Conservation (phyloP, 2,888 invertebrate species). For the Therioaphis trifolii region DNA sequence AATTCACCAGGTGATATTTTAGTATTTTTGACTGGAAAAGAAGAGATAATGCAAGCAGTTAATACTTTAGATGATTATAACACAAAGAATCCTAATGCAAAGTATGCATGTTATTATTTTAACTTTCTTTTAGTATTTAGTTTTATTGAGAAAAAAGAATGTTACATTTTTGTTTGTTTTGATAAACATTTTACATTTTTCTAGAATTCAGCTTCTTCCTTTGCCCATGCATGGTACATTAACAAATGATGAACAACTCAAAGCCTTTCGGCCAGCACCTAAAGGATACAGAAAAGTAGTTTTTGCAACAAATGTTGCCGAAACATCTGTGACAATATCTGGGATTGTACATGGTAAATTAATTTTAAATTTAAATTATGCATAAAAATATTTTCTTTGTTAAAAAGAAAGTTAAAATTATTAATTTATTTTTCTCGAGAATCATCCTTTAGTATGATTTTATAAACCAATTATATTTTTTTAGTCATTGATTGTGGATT, state of each 20-base stretch:
- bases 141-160: too few species aligned
- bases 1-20: conserved; percentile 88
- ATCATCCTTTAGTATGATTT: not conserved
- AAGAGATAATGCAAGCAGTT: conserved; percentile 87
- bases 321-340: conserved; percentile 94
- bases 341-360: conserved; percentile 87
- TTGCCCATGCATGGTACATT: conserved; percentile 91
- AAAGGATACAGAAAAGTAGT: conserved; percentile 86
- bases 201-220: conserved; percentile 68
- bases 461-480: conserved; percentile 32
- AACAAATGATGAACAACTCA: conserved; percentile 85
- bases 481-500: conserved; percentile 93
- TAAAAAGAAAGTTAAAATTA: too few species aligned
- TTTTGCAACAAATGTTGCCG: conserved; percentile 95
- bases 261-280: conserved; percentile 82
- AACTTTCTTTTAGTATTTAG: too few species aligned
- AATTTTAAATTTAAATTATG: not conserved
- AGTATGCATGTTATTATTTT: conserved; percentile 42
- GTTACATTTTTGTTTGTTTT: too few species aligned
- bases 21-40: conserved; percentile 92
- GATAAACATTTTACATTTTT: conserved; percentile 62
- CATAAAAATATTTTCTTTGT: too few species aligned
- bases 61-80: conserved; percentile 75
- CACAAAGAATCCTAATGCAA: conserved; percentile 59
- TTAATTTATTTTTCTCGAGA: too few species aligned